Percentiles rank a stretch among this genome's conserved stretches.
Evolutionary conservation across 2,797 vertebrate species (phyloP).

Genomic region (Sebastes vulpes): DNA sequence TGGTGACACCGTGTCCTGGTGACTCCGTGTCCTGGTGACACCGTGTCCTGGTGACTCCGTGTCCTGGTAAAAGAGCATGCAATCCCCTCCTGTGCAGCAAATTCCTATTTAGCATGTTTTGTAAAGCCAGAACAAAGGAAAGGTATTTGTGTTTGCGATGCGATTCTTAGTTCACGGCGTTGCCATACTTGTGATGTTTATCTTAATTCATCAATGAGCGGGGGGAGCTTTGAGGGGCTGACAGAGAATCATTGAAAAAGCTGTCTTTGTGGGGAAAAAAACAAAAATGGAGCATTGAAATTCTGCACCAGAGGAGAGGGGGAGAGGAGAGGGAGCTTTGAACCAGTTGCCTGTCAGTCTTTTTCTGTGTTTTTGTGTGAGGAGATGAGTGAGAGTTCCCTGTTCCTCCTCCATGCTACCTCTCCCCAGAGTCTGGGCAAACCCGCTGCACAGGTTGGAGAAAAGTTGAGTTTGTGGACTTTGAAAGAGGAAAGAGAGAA

Average conservation of each 20-base stretch:
- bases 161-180: conserved; percentile 27
- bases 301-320: conserved; percentile 79
- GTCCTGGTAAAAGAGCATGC: neutral
- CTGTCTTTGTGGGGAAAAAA: conserved; percentile 40
- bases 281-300: conserved; percentile 80
- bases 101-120: conserved; percentile 44
- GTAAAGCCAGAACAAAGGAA: conserved; percentile 46
- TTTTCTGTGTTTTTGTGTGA: conserved; percentile 71
- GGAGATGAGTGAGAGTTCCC: conserved; percentile 74
- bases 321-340: conserved; percentile 78
- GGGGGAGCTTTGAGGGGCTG: conserved; percentile 43
- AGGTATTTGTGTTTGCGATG: conserved; percentile 22
- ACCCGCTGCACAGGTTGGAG: conserved; percentile 77
- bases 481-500: conserved; percentile 65
- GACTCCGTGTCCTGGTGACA: neutral
- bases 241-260: conserved; percentile 64
- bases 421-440: conserved; percentile 80
- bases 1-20: neutral
- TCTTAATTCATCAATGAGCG: conserved; percentile 68
- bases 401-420: conserved; percentile 66
- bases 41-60: no score
- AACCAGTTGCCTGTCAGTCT: conserved; percentile 84
- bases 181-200: conserved; percentile 61
- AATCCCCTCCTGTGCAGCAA: conserved; percentile 20
- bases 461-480: conserved; percentile 84